Evolutionary conservation across 2,888 invertebrate genomes (phyloP), one percentile per base, ranked within the genome.

Genomic region (Eristalis arbustorum): DNA sequence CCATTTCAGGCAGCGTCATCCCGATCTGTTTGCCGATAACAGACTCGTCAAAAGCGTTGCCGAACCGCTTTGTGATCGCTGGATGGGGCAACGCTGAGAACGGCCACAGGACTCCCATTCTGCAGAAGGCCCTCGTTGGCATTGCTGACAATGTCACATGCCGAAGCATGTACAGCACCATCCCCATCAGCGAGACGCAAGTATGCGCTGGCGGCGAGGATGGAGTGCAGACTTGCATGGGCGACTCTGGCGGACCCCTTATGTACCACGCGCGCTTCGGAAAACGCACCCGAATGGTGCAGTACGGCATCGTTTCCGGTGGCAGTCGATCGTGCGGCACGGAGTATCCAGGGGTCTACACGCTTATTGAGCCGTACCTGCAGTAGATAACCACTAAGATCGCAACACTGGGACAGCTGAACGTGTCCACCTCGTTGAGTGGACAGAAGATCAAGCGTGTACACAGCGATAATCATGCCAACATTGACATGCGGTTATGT

Each of bases 221-320:
- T 22, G 64, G 82, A 25, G 59, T 84, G 6, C 88, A 81, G 62
- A 62, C 78, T 8, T 88, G 84, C 49, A 25, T 62, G 74, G 80
- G 89, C 57, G 88, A 90, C 89, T 84, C 90, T 22, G 82, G 89
- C 89, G 64, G 91, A 88, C 88, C 91, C 89, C 56, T 90, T 89
- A 31, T 31, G 31, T 31, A 31, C 6, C 8, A 1, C 31, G 0
- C 31, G 1, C 8, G 31, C 31, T 31, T 10, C 31, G 10, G 8
- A 31, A 10, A 10, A 62, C 61, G 69, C 42, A 11, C 89, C 31
- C 90, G 91, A 25, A 90, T 83, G 22, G 88, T 91, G 3, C 92
- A 92, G 84, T 91, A 90, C 63, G 96, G 96, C 8, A 91, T 96
- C 0, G 95, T 96, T 0, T 95, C 95, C 0, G 94, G 94, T 88